These are phyloP conservation scores for Chloromyia formosa DNA, from an alignment of 2,888 invertebrate genomes.

Conservation along the genomic window DNA sequence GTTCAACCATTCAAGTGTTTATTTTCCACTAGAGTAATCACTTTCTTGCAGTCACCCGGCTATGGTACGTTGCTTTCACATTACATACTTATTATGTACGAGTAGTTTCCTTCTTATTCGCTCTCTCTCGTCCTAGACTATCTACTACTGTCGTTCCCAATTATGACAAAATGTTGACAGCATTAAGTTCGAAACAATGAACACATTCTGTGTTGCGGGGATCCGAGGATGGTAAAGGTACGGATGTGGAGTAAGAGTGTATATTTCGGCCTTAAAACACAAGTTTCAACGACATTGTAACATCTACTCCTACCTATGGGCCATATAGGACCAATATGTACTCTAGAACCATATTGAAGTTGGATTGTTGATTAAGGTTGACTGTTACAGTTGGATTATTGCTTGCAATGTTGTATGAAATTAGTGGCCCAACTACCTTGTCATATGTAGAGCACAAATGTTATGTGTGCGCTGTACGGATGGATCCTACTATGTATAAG, in stretches of 20 bases:
- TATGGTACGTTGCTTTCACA: background rate
- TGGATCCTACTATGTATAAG: background rate
- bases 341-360: background rate
- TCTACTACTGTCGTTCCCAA: background rate
- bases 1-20: slow-evolving; percentile 15
- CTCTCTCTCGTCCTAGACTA: background rate
- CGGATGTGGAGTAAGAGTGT: too few relatives aligned
- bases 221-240: background rate
- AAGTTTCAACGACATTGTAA: too few relatives aligned
- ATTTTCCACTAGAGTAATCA: slow-evolving; percentile 18
- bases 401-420: slow-evolving; percentile 9
- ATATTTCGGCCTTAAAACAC: too few relatives aligned
- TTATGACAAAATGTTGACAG: slow-evolving; percentile 24
- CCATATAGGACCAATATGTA: too few relatives aligned
- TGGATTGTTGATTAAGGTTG: slow-evolving; percentile 11
- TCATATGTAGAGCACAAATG: background rate
- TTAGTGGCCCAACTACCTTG: background rate
- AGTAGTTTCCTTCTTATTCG: too few relatives aligned
- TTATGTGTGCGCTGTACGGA: background rate
- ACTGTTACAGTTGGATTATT: slow-evolving; percentile 20
- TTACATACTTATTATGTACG: too few relatives aligned
- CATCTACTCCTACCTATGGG: too few relatives aligned
- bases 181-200: slow-evolving; percentile 33
- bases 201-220: background rate
- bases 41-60: background rate